Percentiles rank a stretch among this genome's conserved stretches.
Conservation (phyloP, 2,113 vertebrate species). For the Laterallus jamaicensis region DNA sequence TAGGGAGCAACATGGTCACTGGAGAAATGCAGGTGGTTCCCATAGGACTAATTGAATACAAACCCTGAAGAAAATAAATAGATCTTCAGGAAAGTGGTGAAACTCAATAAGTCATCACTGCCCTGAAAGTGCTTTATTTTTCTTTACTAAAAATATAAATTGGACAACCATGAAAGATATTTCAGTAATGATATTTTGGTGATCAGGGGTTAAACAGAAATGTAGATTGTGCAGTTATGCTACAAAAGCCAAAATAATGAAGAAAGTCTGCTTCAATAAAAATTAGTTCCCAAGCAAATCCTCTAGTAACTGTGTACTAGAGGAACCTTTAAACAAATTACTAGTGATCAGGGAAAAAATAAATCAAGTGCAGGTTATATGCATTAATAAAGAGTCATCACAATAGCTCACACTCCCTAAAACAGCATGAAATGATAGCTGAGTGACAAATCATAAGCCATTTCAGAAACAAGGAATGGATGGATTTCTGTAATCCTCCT, state of each 20-base stretch:
- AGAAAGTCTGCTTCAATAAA: background rate
- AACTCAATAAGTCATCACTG: constrained; percentile 14
- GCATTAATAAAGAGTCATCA: constrained; percentile 44
- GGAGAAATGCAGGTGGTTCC: background rate
- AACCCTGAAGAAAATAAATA: background rate
- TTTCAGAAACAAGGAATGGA: constrained; percentile 10
- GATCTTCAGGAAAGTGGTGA: background rate
- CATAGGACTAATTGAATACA: background rate
- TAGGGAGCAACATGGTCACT: background rate
- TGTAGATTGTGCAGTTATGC: background rate
- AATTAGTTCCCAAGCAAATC: background rate
- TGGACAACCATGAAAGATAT: background rate
- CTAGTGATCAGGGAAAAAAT: constrained; percentile 32
- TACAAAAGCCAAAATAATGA: background rate
- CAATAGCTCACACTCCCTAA: constrained; percentile 35
- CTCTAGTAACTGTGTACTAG: background rate
- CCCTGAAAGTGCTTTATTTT: background rate
- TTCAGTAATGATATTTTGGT: background rate
- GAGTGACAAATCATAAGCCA: constrained; percentile 25
- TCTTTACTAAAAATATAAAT: background rate
- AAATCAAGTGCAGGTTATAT: constrained; percentile 49
- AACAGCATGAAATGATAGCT: constrained; percentile 33
- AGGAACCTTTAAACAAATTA: constrained; percentile 50
- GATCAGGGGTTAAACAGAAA: background rate
- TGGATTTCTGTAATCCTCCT: constrained; percentile 37